Conservation (phyloP, 2,113 vertebrate genomes). For the Pica pica region DNA sequence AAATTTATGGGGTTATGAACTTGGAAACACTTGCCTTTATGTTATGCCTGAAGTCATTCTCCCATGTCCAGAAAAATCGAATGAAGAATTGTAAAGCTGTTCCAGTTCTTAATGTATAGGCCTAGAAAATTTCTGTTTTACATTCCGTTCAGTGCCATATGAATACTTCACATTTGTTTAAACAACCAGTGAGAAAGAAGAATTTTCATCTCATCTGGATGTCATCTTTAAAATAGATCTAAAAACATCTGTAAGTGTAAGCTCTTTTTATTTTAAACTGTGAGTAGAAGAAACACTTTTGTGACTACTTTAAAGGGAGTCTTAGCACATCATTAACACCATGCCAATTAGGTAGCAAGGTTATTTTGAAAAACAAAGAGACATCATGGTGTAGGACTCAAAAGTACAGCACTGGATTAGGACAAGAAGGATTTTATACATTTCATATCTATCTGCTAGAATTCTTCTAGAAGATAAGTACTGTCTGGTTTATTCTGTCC, state of each 20-base stretch:
- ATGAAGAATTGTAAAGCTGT: neutral
- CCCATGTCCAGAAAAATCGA: neutral
- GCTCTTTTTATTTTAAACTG: neutral
- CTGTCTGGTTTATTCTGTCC: neutral
- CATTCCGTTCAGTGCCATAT: neutral
- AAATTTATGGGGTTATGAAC: neutral
- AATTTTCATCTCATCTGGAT: neutral
- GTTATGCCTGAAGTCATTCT: neutral
- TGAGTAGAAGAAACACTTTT: neutral
- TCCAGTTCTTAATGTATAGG: neutral
- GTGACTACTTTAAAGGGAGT: neutral
- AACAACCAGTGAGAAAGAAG: neutral
- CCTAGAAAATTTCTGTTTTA: neutral
- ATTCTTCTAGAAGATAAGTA: neutral
- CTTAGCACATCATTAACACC: neutral
- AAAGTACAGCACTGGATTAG: neutral
- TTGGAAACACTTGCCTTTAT: neutral
- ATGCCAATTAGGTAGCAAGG: neutral
- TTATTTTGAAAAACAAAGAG: neutral
- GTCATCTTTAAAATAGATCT: neutral
- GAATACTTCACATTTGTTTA: neutral
- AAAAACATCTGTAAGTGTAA: neutral
- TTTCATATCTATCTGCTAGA: neutral
- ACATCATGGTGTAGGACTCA: neutral
- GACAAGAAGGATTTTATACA: neutral